Evolutionary conservation across 2,888 invertebrate species (phyloP), one percentile per base, ranked within the genome.

Genomic region (Physocephala rufipes): DNA sequence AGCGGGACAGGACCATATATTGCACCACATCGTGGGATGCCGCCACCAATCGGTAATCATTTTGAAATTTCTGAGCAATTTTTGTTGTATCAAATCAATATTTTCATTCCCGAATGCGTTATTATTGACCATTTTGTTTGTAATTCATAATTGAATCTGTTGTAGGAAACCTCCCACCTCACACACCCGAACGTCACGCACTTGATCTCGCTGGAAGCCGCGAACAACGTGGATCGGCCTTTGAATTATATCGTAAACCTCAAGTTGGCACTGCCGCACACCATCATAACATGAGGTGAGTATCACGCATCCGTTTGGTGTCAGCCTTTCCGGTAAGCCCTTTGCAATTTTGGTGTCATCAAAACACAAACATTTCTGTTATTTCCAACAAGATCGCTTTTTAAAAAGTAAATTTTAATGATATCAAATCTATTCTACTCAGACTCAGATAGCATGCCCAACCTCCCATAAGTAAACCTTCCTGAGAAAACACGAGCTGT

Each of bases 221-320:
- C 79, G 96, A 96, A 83, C 95, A 96, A 82, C 89, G 96, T 69
- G 96, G 96, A 36, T 96, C 96, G 75, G 97, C 97, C n/a, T 96
- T 97, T 85, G 96, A 96, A 86, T 88, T 96, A 74, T 97, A 96
- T 85, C 91, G 95, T 77, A 96, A 96, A 86, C 96, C 96, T 13
- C 91, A 94, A 82, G 84, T 86, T 75, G 86, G 86, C 75, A 81
- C 84, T 71, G 81, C 83, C 36, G 85, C 85, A 80, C 91, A 91
- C 85, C 93, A 93, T 89, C 93, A 93, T 85, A 93, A 93, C 82
- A 87, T 93, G 86, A 93, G 93, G 93, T 93, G 88, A 88, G 87
- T 80, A 26, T 19, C 21, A 9, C 12, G 21, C 12, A 16, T 55
- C 5, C 26, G 13, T 21, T 13, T 21, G 1, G 1, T 15, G 30